Base-by-base conservation (phyloP, 2,113 vertebrate species). In the Hemiscyllium ocellatum region DNA sequence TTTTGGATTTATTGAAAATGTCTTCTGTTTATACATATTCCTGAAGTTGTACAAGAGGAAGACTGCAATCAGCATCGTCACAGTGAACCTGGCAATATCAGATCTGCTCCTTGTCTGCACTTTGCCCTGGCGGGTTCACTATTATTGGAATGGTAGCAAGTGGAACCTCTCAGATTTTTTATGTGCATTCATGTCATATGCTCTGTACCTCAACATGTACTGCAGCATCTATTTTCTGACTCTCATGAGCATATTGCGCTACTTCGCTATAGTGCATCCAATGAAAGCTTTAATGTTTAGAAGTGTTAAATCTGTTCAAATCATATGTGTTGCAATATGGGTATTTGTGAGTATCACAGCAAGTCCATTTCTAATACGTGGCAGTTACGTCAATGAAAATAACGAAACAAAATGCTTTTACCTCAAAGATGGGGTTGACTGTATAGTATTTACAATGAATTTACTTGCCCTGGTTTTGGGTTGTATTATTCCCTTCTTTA, bases 141-240 rank as follows among this genome's bases (percentile, higher is more conserved):
- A 98, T 96, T 98, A 97, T 70, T 96, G 98, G 17, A 94, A 96
- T 96, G 95, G 96, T 15, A 97, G 96, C 0, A 10, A 0, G 0
- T 98, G 98, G 98, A 68, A 97, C 91, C 98, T 98, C 95, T 97
- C 98, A 0, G 97, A 98, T n/a, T 0, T 96, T 1, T 0, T 95
- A 33, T 98, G 98, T 96, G 97, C 97, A 95, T 96, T 98, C 91
- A 96, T 98, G 96, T 97, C 97, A 50, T 98, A 97, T 19, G 96
- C 96, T 22, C 96, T 98, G 47, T 98, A 98, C 0, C 96, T 97
- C 95, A 98, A 98, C 95, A 98, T 98, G 98, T 98, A 98, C 66
- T 97, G 97, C 96, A 98, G 98, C 96, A 97, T 98, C 96, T 98
- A 98, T 90, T 98, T 98, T 95, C 97, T 98, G 80, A 97, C 97